phyloP scores from a whole-genome alignment of 2,888 invertebrate species.

The Epiblema foenella region DNA sequence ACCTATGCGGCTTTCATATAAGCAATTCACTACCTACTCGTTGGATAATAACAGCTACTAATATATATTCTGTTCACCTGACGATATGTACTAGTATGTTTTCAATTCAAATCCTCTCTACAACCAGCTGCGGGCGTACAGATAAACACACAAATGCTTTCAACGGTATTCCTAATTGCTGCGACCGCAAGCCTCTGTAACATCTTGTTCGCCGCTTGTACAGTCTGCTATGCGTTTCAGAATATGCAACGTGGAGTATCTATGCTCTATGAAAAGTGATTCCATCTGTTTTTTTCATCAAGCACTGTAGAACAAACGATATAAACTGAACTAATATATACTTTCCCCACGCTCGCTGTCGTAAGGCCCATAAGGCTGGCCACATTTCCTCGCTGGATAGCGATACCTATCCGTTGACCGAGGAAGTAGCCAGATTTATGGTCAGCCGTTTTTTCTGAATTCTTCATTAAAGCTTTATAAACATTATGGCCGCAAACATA shows the following conservation, averaged over 20 bases:
- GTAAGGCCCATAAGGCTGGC: no score
- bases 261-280: background rate
- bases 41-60: background rate
- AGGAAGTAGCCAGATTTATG: no score
- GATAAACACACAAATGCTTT: slow-evolving; percentile 40
- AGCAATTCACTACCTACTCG: background rate
- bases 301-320: no score
- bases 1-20: background rate
- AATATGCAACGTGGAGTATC: background rate
- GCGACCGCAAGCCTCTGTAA: slow-evolving; percentile 35
- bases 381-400: no score
- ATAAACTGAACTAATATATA: no score
- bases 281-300: no score
- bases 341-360: no score
- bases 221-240: slow-evolving; percentile 14
- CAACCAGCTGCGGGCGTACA: slow-evolving; percentile 15
- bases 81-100: background rate
- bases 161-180: slow-evolving; percentile 33
- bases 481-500: no score
- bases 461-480: no score
- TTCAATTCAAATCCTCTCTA: slow-evolving; percentile 9
- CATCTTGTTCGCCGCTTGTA: slow-evolving; percentile 40
- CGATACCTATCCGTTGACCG: no score
- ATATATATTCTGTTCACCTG: background rate
- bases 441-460: no score